Evolutionary conservation across 2,113 vertebrate species (phyloP), one percentile per base, ranked within the genome.

Genomic region (Syrrhaptes paradoxus): DNA sequence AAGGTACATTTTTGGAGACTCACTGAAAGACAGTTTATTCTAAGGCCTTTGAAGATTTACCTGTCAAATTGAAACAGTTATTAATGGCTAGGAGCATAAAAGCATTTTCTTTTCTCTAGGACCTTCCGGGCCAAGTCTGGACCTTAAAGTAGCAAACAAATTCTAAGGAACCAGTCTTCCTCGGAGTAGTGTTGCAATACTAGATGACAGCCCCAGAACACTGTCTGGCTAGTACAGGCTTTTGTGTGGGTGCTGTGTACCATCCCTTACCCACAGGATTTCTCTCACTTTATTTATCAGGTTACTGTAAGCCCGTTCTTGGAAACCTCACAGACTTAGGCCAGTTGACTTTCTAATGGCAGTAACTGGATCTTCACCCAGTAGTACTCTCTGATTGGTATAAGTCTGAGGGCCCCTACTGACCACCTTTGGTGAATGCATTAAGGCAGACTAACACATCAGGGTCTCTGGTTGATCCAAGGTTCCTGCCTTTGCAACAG

Each of bases 1-100:
- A 93, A 98, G 98, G 98, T 99, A 76, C 9, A 0, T 45, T 77
- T 59, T 62, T 75, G 57, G 41, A 68, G 46, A 10, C 19, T 55
- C 25, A 34, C 21, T 65, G 51, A 22, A 38, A 85, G 38, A 2
- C 66, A n/a, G 13, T 16, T 58, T 29, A 6, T 55, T 83, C 21
- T 45, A 24, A 72, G 52, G 49, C 58, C 41, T 87, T 61, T 36
- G 61, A 55, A 61, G 4, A 2, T 67, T 68, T 20, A 19, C 28
- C 10, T 83, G 3, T 66, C 17, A 52, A 52, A 41, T 0, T 34
- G 26, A 65, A 87, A 28, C 19, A 10, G 8, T 45, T 54, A 11
- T 25, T 89, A 41, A 54, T 34, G 48, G 28, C 29, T 28, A 22
- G 58, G 28, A 94, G 10, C 15, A 29, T 51, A 26, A 82, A 95